Evolutionary conservation across 2,888 invertebrate genomes (phyloP).

Genomic region (Drosophila nr. medialis): DNA sequence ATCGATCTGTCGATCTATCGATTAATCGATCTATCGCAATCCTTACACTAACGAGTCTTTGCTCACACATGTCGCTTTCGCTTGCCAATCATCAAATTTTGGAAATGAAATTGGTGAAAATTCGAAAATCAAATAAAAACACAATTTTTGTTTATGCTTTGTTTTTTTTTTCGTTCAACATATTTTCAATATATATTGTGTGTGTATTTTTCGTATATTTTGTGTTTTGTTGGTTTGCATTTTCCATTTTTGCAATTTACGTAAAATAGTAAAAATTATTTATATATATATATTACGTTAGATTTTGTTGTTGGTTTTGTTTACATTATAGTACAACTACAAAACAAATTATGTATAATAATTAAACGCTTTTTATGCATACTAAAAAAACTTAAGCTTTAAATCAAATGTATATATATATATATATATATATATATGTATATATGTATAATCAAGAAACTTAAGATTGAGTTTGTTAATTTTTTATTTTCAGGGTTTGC

Average conservation of each 20-base stretch:
- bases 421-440: not conserved
- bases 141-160: slow-evolving; percentile 62
- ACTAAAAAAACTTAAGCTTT: slow-evolving; percentile 39
- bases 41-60: too few species aligned
- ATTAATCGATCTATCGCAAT: too few species aligned
- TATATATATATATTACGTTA: slow-evolving; percentile 53
- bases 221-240: slow-evolving; percentile 43
- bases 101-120: slow-evolving; percentile 1
- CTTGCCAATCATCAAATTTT: not conserved
- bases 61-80: too few species aligned
- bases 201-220: slow-evolving; percentile 53
- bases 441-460: slow-evolving; percentile 39
- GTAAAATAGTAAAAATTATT: slow-evolving; percentile 66
- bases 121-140: slow-evolving; percentile 55
- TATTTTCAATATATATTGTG: slow-evolving; percentile 67
- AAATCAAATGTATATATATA: slow-evolving; percentile 28
- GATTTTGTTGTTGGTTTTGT: slow-evolving; percentile 41
- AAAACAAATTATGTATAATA: slow-evolving; percentile 70
- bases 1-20: too few species aligned
- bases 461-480: slow-evolving; percentile 38
- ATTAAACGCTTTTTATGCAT: slow-evolving; percentile 45
- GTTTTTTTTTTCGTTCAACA: slow-evolving; percentile 64
- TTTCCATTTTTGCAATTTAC: slow-evolving; percentile 51
- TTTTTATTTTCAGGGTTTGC: slow-evolving; percentile 25
- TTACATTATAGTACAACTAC: slow-evolving; percentile 69